Evolutionary conservation across 2,113 vertebrate genomes (phyloP), one percentile per base, ranked within the genome.

Genomic region (Phyllostomus discolor): DNA sequence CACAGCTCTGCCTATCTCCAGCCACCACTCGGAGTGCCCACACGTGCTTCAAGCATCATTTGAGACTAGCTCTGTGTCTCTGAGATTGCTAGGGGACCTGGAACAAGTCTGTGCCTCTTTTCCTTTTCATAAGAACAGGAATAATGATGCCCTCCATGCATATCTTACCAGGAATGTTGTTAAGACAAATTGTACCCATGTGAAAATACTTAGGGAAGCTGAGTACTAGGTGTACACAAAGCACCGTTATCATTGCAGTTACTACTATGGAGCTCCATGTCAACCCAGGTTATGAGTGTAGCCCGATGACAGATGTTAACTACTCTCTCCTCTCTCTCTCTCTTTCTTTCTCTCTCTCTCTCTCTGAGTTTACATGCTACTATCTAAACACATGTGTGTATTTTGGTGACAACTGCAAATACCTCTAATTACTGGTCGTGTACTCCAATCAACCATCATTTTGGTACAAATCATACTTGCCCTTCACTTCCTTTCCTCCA

Each of bases 31-130:
- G 17, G 28, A 54, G 20, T 43, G 2, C n/a, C 70, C 59, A 48
- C 7, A 1, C 2, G 2, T 0, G 35, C 35, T n/a, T 2, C 17
- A 3, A 43, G 33, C 12, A 14, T 20, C 4, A 0, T 28, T 15
- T 14, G 50, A 85, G 12, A 20, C 72, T 46, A 31, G 31, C 54
- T 90, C 83, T 86, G 52, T 84, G 48, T 88, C 50, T 82, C 31
- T n/a, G 72, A 95, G 89, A 43, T 72, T 46, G 46, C 66, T 20
- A 9, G 31, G 35, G 82, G 6, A 8, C 4, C 16, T 38, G 64
- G 64, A 22, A 17, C 20, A 80, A 62, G 9, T 41, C 57, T 73
- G 31, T n/a, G 66, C 20, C 11, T 84, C 69, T 83, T 76, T 88
- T 83, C 62, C 57, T 78, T 78, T 59, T 86, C 24, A 67, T 7